Conservation (phyloP, 2,888 invertebrate species). For the Amiota mariae region DNA sequence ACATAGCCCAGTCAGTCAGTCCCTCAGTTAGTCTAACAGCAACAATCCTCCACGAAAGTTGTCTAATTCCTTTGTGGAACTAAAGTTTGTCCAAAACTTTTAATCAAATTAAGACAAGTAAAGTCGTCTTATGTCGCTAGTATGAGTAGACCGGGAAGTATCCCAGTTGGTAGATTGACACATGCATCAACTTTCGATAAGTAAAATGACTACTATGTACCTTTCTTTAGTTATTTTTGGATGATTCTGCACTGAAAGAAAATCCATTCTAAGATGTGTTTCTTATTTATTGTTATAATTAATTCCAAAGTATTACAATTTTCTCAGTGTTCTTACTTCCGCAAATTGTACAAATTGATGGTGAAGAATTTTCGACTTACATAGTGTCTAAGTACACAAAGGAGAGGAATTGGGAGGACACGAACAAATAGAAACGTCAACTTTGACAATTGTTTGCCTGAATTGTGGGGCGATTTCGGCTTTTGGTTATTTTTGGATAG, state of each 20-base stretch:
- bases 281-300: too few species aligned
- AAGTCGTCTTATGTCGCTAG: neutral
- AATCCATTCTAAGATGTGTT: too few species aligned
- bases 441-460: conserved; percentile 54
- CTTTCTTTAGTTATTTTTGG: neutral
- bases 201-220: too few species aligned
- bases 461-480: conserved; percentile 22
- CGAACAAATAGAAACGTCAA: conserved; percentile 44
- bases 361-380: neutral
- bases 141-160: neutral
- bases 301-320: neutral
- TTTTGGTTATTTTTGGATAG: conserved; percentile 20
- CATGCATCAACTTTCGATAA: conserved; percentile 15
- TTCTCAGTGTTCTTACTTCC: neutral
- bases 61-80: conserved; percentile 29
- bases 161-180: neutral
- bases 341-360: neutral
- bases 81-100: conserved; percentile 52
- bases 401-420: neutral
- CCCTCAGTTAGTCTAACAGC: neutral
- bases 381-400: neutral
- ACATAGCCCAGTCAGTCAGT: conserved; percentile 4
- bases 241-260: too few species aligned
- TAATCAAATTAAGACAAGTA: conserved; percentile 63
- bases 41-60: conserved; percentile 34